These are phyloP conservation scores for Acleris laterana DNA, from an alignment of 2,888 invertebrate species.

Conservation along the genomic window DNA sequence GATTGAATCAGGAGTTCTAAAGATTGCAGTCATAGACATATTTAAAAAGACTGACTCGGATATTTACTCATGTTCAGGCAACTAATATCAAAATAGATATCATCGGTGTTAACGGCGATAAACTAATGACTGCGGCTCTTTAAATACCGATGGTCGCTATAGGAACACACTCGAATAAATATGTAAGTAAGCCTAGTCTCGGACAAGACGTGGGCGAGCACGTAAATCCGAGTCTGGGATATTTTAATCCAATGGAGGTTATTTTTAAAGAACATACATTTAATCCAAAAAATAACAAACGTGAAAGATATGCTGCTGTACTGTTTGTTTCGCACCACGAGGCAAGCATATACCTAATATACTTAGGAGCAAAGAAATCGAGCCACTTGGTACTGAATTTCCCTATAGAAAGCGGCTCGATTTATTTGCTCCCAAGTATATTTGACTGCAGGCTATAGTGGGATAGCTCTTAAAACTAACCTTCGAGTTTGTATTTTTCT, in stretches of 20 bases:
- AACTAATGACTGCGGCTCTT: slow-evolving; percentile 41
- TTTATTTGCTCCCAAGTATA: too few relatives aligned
- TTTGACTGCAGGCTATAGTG: neutral
- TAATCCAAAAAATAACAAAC: slow-evolving; percentile 22
- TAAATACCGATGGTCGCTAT: slow-evolving; percentile 48
- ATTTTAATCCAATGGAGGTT: slow-evolving; percentile 55
- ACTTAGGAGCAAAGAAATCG: too few relatives aligned
- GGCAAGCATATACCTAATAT: too few relatives aligned
- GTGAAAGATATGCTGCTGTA: neutral
- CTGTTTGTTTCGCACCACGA: neutral
- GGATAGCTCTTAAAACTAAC: too few relatives aligned
- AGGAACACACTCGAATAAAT: slow-evolving; percentile 57
- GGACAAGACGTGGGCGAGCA: slow-evolving; percentile 57
- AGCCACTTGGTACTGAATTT: too few relatives aligned
- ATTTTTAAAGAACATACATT: slow-evolving; percentile 42
- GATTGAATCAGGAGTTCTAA: neutral
- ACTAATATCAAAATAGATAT: slow-evolving; percentile 33
- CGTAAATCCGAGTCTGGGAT: slow-evolving; percentile 57
- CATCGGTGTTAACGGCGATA: slow-evolving; percentile 39
- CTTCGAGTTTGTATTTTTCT: too few relatives aligned
- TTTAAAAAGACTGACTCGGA: slow-evolving; percentile 4
- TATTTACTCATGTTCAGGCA: slow-evolving; percentile 15
- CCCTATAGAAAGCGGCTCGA: too few relatives aligned
- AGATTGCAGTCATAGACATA: neutral
- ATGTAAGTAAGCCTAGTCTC: slow-evolving; percentile 44